Conservation (phyloP, 2,113 vertebrate genomes). For the Elephas maximus region DNA sequence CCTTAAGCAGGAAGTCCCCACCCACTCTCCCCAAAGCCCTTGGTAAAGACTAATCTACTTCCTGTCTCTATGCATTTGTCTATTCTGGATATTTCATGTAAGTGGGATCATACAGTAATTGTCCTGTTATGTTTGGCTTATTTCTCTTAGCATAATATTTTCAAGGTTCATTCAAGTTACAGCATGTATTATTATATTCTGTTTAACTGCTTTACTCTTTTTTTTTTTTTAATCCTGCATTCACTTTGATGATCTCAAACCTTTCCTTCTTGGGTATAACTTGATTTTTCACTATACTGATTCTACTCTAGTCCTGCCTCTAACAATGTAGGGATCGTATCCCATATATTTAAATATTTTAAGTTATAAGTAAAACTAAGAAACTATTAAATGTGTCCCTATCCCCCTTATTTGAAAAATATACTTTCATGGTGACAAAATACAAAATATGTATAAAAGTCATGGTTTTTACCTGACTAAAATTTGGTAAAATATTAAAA, state of each 20-base stretch:
- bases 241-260: background rate
- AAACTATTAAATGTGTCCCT: background rate
- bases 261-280: background rate
- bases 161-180: no score
- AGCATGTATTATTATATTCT: no score
- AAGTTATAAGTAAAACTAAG: conserved; percentile 1
- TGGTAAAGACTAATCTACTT: no score
- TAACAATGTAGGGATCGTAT: background rate
- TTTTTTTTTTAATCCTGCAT: background rate
- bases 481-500: background rate
- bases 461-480: background rate
- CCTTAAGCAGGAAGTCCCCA: no score
- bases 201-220: background rate
- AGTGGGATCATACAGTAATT: no score
- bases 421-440: conserved; percentile 23
- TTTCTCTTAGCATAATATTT: no score
- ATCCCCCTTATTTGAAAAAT: background rate
- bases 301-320: background rate
- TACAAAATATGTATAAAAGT: background rate
- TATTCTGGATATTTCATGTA: no score
- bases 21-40: no score
- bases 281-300: background rate
- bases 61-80: no score
- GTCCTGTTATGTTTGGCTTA: no score
- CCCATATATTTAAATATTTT: background rate